Conservation (phyloP, 2,113 vertebrate genomes). For the Rana temporaria region DNA sequence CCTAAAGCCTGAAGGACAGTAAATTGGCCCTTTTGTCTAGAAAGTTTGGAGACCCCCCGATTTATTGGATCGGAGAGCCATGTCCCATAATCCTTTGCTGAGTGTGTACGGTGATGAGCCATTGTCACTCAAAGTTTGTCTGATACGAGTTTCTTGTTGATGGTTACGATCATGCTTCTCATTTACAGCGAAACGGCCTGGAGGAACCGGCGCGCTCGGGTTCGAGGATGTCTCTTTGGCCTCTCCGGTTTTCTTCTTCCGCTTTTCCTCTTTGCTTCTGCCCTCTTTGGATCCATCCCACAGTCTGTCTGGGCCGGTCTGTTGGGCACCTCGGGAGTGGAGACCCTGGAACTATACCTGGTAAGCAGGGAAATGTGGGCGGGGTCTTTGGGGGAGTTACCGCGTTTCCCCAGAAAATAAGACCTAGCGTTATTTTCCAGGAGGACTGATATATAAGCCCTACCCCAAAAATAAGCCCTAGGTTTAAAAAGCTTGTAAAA, state of each 20-base stretch:
- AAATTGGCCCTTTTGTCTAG: too few species aligned
- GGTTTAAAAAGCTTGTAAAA: too few species aligned
- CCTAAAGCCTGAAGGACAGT: too few species aligned
- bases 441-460: too few species aligned
- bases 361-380: slow-evolving; percentile 61
- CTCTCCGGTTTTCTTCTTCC: slow-evolving; percentile 75
- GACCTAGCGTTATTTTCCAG: too few species aligned
- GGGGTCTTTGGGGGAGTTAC: not conserved
- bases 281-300: slow-evolving; percentile 72
- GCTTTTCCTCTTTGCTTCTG: slow-evolving; percentile 68
- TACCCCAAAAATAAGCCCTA: too few species aligned
- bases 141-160: not conserved
- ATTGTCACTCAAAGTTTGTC: too few species aligned
- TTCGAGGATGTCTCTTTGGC: slow-evolving; percentile 74
- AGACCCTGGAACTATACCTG: slow-evolving; percentile 71
- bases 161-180: not conserved
- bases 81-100: not conserved
- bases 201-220: slow-evolving; percentile 71
- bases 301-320: slow-evolving; percentile 65
- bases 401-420: too few species aligned
- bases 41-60: too few species aligned
- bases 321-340: slow-evolving; percentile 68
- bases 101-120: not conserved
- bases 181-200: slow-evolving; percentile 65
- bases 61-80: not conserved